Percentiles rank a stretch among this genome's conserved stretches.
Evolutionary conservation across 1,140 invertebrate species (phyloP).

Genomic region (Diprion similis): DNA sequence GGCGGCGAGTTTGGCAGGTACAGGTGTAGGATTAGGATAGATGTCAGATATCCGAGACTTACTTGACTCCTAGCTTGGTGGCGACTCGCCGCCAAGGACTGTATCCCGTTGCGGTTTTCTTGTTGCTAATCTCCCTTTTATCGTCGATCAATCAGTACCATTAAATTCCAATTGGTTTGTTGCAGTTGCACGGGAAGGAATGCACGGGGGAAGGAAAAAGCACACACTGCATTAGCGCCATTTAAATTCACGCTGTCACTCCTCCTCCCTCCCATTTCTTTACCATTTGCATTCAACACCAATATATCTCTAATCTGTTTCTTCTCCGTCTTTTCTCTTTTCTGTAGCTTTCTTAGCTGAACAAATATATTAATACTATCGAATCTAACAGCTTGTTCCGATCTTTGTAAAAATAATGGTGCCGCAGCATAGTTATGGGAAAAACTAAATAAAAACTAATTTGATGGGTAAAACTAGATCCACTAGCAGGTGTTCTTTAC

Average conservation of each 20-base stretch:
- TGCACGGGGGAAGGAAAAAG: constrained; percentile 61
- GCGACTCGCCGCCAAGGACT: constrained; percentile 90
- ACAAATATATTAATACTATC: neutral
- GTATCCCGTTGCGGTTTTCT: constrained; percentile 69
- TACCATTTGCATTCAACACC: neutral
- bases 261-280: constrained; percentile 28
- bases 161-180: constrained; percentile 34
- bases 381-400: neutral
- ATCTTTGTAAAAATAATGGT: neutral
- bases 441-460: too few species aligned
- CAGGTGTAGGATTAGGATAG: constrained; percentile 29
- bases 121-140: constrained; percentile 61
- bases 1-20: constrained; percentile 28
- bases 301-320: neutral
- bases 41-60: constrained; percentile 67
- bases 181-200: constrained; percentile 55
- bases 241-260: constrained; percentile 32
- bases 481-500: neutral
- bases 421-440: neutral
- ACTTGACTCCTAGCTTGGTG: constrained; percentile 92
- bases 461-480: too few species aligned
- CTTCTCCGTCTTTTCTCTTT: constrained; percentile 11
- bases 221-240: constrained; percentile 62
- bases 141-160: constrained; percentile 47
- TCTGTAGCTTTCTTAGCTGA: neutral